Evolutionary conservation across 2,888 invertebrate species (phyloP).

Genomic region (Leptinotarsa rubiginosa): DNA sequence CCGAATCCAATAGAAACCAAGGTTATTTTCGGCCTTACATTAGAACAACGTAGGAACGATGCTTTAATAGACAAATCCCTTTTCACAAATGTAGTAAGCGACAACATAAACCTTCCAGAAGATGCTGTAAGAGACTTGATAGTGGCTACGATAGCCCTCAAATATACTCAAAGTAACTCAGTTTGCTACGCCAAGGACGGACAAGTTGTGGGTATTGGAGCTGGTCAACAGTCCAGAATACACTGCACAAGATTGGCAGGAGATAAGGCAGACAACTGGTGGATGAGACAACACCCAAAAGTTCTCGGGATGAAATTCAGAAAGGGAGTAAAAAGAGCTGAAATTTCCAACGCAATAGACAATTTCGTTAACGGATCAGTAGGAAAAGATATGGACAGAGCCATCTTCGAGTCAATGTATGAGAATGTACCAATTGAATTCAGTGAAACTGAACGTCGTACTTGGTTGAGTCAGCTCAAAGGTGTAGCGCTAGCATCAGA

Average conservation of each 20-base stretch:
- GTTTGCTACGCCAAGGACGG: slow-evolving; percentile 96
- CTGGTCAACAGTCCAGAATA: slow-evolving; percentile 98
- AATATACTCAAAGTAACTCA: slow-evolving; percentile 98
- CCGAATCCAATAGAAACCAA: slow-evolving; percentile 86
- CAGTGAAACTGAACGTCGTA: slow-evolving; percentile 74
- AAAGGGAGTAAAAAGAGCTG: slow-evolving; percentile 86
- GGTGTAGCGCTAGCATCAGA: slow-evolving; percentile 92
- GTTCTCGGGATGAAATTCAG: slow-evolving; percentile 87
- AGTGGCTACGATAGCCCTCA: slow-evolving; percentile 95
- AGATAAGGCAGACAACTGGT: slow-evolving; percentile 98
- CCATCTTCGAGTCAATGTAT: slow-evolving; percentile 80
- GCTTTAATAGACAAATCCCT: slow-evolving; percentile 81
- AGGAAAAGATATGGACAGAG: slow-evolving; percentile 86
- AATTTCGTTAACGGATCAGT: slow-evolving; percentile 93
- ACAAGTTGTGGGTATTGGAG: slow-evolving; percentile 92
- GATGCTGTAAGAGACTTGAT: slow-evolving; percentile 88
- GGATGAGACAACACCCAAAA: slow-evolving; percentile 92
- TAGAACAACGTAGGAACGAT: slow-evolving; percentile 92
- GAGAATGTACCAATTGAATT: slow-evolving; percentile 80
- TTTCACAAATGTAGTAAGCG: slow-evolving; percentile 85
- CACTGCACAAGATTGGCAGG: slow-evolving; percentile 96
- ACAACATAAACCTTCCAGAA: slow-evolving; percentile 76
- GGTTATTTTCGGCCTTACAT: slow-evolving; percentile 84
- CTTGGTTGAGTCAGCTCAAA: slow-evolving; percentile 78
- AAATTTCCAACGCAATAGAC: slow-evolving; percentile 95